Evolutionary conservation across 2,113 vertebrate species (phyloP).

Genomic region (Strix aluco): DNA sequence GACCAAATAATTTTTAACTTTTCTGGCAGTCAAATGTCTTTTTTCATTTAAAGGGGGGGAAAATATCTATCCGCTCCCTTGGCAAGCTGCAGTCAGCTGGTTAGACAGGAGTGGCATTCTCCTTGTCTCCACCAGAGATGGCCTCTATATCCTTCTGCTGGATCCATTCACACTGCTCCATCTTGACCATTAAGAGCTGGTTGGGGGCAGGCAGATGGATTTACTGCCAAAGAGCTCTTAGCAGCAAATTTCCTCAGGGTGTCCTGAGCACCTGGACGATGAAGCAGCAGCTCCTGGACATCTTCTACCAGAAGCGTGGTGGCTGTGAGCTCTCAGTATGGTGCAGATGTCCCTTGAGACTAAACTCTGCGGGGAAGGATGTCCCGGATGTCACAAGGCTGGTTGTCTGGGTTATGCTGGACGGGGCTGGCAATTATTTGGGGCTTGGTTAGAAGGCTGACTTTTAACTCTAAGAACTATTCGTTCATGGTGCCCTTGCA

Average conservation of each 20-base stretch:
- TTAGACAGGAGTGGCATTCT: not conserved
- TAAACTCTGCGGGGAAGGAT: fast-evolving
- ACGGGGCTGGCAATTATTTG: not conserved
- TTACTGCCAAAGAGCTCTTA: not conserved
- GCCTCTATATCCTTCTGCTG: not conserved
- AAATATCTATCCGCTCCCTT: not conserved
- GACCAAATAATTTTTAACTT: not conserved
- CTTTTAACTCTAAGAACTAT: too few relatives aligned
- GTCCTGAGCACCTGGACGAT: fast-evolving
- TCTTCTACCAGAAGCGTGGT: not conserved
- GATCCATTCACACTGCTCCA: not conserved
- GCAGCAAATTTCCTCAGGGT: not conserved
- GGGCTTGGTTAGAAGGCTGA: not conserved
- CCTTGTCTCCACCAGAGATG: not conserved
- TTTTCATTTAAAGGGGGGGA: not conserved
- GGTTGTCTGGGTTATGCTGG: not conserved
- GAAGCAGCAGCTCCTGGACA: not conserved
- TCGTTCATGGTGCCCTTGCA: not conserved
- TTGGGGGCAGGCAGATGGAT: not conserved
- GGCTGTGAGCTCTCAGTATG: too few relatives aligned
- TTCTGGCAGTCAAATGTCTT: not conserved
- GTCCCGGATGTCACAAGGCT: not conserved
- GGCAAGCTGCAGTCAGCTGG: not conserved
- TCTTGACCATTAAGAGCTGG: not conserved
- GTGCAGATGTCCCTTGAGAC: not conserved